phyloP scores from a whole-genome alignment of 2,113 vertebrate species.

The Lamprologus tigripictilis region DNA sequence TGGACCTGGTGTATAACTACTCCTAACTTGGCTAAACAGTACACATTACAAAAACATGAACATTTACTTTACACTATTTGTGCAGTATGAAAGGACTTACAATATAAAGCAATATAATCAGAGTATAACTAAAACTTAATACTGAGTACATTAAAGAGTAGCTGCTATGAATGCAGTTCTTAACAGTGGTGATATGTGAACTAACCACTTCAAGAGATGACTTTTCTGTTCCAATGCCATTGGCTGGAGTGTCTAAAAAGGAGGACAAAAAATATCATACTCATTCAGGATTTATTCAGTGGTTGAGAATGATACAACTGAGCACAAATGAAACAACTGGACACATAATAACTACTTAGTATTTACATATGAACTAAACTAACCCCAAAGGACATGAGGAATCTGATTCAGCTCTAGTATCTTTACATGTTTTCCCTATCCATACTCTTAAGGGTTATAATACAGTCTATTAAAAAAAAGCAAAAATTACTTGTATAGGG shows the following conservation, averaged over 20 bases:
- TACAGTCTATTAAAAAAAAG: background rate
- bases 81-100: background rate
- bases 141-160: background rate
- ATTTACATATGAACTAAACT: fast-evolving
- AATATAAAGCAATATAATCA: background rate
- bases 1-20: fast-evolving
- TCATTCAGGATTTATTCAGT: background rate
- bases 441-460: background rate
- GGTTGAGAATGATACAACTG: background rate
- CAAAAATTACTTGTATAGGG: background rate
- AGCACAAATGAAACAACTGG: background rate
- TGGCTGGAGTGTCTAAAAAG: constrained; percentile 51
- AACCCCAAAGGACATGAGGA: background rate
- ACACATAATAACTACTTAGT: background rate
- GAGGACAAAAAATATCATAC: background rate
- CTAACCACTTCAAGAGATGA: constrained; percentile 71
- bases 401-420: background rate
- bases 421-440: background rate
- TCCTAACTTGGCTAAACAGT: background rate
- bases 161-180: background rate
- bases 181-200: constrained; percentile 50
- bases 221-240: constrained; percentile 57
- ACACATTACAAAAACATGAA: background rate
- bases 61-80: background rate
- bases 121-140: constrained; percentile 27